Conservation (phyloP, 1,140 invertebrate genomes). For the Leptonema lineaticorne region DNA sequence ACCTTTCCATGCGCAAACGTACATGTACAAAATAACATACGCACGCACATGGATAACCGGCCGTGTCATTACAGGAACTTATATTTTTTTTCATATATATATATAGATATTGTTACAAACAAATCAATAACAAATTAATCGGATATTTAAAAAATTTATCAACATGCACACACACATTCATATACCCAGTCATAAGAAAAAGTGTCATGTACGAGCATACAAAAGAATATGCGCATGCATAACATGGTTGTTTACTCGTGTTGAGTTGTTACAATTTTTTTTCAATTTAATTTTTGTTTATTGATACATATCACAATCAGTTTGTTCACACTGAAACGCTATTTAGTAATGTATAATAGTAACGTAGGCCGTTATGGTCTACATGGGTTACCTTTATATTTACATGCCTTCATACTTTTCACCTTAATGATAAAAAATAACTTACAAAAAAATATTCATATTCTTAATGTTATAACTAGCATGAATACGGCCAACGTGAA, state of each 20-base stretch:
- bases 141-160: constrained; percentile 7
- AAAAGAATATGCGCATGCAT: constrained; percentile 23
- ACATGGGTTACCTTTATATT: constrained; percentile 32
- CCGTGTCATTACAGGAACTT: constrained; percentile 38
- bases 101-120: constrained; percentile 35
- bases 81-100: constrained; percentile 33
- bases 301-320: constrained; percentile 42
- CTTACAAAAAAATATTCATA: constrained; percentile 42
- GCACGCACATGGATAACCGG: constrained; percentile 17
- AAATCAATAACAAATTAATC: constrained; percentile 28
- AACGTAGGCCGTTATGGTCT: constrained; percentile 27
- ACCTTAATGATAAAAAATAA: constrained; percentile 41
- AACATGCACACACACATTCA: constrained; percentile 23
- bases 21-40: background rate
- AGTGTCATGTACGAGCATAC: background rate
- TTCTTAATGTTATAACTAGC: constrained; percentile 40
- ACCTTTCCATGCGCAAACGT: constrained; percentile 14
- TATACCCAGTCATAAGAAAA: constrained; percentile 4
- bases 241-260: constrained; percentile 36
- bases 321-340: constrained; percentile 40
- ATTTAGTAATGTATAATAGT: no score
- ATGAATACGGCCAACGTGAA: constrained; percentile 36
- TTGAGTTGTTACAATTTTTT: constrained; percentile 37
- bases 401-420: constrained; percentile 39
- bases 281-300: no score